Evolutionary conservation across 2,888 invertebrate species (phyloP), one percentile per base, ranked within the genome.

Genomic region (Cantharis rufa): DNA sequence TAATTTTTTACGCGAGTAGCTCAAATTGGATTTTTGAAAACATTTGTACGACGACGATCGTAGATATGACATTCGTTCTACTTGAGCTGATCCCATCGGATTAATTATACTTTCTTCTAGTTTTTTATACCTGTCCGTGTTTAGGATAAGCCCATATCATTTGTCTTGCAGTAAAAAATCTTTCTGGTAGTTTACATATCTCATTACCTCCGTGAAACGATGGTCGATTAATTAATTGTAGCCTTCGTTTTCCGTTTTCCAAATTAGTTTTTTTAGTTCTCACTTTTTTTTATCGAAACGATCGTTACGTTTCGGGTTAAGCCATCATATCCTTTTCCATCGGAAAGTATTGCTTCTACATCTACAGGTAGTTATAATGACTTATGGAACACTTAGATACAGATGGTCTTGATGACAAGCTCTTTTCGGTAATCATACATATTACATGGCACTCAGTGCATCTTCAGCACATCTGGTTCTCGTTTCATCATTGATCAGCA

Each of bases 391-490:
- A 81, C 81, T 82, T 81, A 80, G 76, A 79, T 79, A 77, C 79
- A 78, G 77, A 79, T 79, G 77, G 79, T 77, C 71, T 72, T 77
- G 82, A 78, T 82, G 82, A 82, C 82, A 82, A 81, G 80, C 80
- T 80, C 78, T 75, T 79, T 78, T 81, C 77, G 80, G 80, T 83
- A 83, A 83, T 83, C 82, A 81, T 83, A 82, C 82, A 83, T 83
- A 83, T 83, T 83, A 83, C 82, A 83, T 83, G 82, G 81, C 82
- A 81, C 81, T 80, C 81, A 72, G 69, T 72, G 75, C 80, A 74
- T 70, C 71, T 73, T 74, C 76, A 66, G 76, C 73, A 77, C 75
- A 78, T 79, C 77, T 77, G 77, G 79, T 75, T 69, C 78, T 78
- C 75, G 75, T 78, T 72, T 70, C 78, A 73, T 64, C 78, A 78